Base-by-base conservation (phyloP, 1,140 invertebrate species). In the Calliopsis andreniformis region DNA sequence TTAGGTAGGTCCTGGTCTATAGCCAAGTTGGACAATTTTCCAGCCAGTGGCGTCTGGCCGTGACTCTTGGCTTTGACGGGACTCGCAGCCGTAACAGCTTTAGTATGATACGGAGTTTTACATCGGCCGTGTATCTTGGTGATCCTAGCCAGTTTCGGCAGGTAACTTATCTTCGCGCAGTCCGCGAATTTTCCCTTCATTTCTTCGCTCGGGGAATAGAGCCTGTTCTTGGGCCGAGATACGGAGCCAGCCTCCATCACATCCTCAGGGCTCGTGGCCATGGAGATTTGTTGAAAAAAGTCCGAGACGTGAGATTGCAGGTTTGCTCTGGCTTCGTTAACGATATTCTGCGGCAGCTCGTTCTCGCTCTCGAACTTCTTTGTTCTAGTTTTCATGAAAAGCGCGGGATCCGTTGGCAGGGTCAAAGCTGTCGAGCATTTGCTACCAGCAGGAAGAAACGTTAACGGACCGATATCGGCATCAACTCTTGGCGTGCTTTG, bases 251-350 rank as follows among this genome's bases (percentile, higher is more conserved):
- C 85, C 78, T 92, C 90, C 90, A 92, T 91, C 7, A 92, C 88
- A 64, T 92, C 91, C 56, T 93, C 92, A 10, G 92, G 91, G 32
- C 92, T 93, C 5, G 92, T 92, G 5, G 93, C 91, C 77, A 92
- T 86, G 32, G 92, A 91, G 18, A 93, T 93, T 79, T 93, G 92
- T n/a, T 93, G 90, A 10, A 93, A 91, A 64, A 93, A 93, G 67
- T 93, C 93, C 12, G 93, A 92, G 0, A 93, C 92, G 80, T 92
- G 91, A 7, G 91, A 91, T 56, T 91, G 90, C 20, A 91, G 84
- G 76, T 91, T 89, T 14, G 85, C 88, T 28, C 91, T 85, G 39
- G 90, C 87, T 67, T 91, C 90, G 76, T 91, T 90, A 28, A 89
- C 77, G 35, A 91, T 80, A 6, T 88, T 91, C 51, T 89, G 90